These are phyloP conservation scores for Eupithecia abbreviata DNA, from an alignment of 2,888 invertebrate species.

Conservation along the genomic window DNA sequence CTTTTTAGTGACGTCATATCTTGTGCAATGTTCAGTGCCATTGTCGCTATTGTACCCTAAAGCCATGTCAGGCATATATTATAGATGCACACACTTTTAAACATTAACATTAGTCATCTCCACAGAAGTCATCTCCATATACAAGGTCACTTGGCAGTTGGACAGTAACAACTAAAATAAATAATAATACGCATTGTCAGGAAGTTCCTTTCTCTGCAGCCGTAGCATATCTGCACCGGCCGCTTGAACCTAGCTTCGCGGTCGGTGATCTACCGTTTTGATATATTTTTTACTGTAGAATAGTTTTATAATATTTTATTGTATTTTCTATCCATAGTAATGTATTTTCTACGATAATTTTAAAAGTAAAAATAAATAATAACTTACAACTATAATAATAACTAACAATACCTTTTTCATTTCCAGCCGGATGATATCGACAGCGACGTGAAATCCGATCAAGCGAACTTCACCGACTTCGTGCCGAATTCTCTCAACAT, in stretches of 20 bases:
- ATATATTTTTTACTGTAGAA: too few species aligned
- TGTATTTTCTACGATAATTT: too few species aligned
- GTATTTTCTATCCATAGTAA: too few species aligned
- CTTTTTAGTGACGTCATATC: too few species aligned
- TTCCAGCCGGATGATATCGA: slow-evolving; percentile 78
- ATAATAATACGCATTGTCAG: neutral
- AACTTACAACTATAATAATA: too few species aligned
- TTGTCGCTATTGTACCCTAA: neutral
- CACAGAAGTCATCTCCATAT: neutral
- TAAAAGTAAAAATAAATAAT: too few species aligned
- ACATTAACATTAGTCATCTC: neutral
- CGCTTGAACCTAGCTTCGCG: too few species aligned
- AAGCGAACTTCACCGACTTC: slow-evolving; percentile 85
- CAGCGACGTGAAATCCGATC: slow-evolving; percentile 73
- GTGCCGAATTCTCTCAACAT: slow-evolving; percentile 88
- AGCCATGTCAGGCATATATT: neutral
- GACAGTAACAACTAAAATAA: neutral
- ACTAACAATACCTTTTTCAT: slow-evolving; percentile 16
- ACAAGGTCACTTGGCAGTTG: neutral
- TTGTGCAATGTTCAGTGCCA: neutral
- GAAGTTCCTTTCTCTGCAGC: too few species aligned
- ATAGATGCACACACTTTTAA: neutral
- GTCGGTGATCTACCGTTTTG: too few species aligned
- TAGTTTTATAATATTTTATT: too few species aligned
- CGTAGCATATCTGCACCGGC: too few species aligned